Evolutionary conservation across 2,113 vertebrate genomes (phyloP), one percentile per base, ranked within the genome.

Genomic region (Bufo gargarizans): DNA sequence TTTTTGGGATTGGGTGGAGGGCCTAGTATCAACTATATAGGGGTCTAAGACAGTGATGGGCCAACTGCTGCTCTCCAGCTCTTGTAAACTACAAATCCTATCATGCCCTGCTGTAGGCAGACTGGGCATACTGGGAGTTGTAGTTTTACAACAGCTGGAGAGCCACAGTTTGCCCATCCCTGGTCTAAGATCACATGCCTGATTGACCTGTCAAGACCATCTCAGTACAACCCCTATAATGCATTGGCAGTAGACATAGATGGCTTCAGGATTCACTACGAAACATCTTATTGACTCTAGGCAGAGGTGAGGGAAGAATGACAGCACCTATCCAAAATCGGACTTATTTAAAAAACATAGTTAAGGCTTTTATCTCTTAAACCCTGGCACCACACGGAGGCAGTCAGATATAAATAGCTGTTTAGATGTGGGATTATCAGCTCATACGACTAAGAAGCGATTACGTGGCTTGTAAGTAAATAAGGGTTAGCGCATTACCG

Each of bases 401-500:
- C 20, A 55, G 13, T 33, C 82, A 49, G 47, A 69, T 83, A 83
- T 22, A 69, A 58, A 59, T 80, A 33, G 45, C 17, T 8, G 45
- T 47, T 83, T 22, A 22, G 82, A 67, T 69, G 61, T 71, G 49
- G n/a, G 63, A 71, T 71, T 50, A 84, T 84, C 82, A 55, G 80
- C 58, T 82, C 43, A 49, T 45, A 65, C 9, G 17, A 65, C 19
- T 19, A 65, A 63, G 43, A 82, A 61, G 80, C 11, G n/a, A 67
- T 69, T 69, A 69, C 17, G 43, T n/a, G n/a, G 81, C 6, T 8
- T 16, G 47, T 55, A 55, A 55, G 82, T 17, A 53, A 84, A 69
- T 33, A 71, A 84, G 47, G 14, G 81, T 53, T 69, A 33, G 63
- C 14, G n/a, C 20, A 53, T 50, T 82, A 82, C 71, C 3, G 82